These are phyloP conservation scores for Epinotia demarniana DNA, from an alignment of 2,888 invertebrate species.

Conservation along the genomic window DNA sequence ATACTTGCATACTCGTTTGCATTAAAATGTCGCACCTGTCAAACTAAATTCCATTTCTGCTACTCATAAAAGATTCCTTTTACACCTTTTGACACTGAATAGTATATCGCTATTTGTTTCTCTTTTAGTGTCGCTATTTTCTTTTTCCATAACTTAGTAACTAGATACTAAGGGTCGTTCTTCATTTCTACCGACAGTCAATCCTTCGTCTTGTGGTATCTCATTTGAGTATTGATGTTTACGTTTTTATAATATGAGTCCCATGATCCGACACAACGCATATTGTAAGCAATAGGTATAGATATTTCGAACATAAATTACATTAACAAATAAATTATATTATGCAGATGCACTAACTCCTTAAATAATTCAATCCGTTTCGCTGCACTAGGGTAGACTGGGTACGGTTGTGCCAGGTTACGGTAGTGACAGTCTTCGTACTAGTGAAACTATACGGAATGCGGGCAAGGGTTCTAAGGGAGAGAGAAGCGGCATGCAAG, in stretches of 20 bases:
- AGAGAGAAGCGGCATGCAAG: too few species aligned
- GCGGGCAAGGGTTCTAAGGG: too few species aligned
- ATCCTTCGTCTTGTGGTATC: too few species aligned
- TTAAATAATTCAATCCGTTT: constrained; percentile 72
- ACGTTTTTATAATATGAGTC: background rate
- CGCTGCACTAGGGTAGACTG: too few species aligned
- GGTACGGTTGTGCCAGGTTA: too few species aligned
- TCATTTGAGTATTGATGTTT: too few species aligned
- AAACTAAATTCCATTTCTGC: background rate
- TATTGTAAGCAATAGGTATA: constrained; percentile 52
- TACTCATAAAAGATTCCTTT: background rate
- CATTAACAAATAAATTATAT: constrained; percentile 71
- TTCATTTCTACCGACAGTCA: too few species aligned
- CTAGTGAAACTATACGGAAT: too few species aligned
- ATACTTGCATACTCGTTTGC: constrained; percentile 22
- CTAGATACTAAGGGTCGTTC: too few species aligned
- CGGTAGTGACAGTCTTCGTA: too few species aligned
- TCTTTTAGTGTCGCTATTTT: background rate
- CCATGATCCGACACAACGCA: constrained; percentile 47
- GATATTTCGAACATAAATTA: constrained; percentile 63
- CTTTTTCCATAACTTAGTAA: background rate
- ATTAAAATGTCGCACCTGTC: constrained; percentile 26
- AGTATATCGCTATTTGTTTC: background rate
- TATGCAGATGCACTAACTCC: constrained; percentile 58
- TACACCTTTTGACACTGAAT: background rate